phyloP scores from a whole-genome alignment of 1,140 invertebrate genomes.

The Phymastichus coffea region DNA sequence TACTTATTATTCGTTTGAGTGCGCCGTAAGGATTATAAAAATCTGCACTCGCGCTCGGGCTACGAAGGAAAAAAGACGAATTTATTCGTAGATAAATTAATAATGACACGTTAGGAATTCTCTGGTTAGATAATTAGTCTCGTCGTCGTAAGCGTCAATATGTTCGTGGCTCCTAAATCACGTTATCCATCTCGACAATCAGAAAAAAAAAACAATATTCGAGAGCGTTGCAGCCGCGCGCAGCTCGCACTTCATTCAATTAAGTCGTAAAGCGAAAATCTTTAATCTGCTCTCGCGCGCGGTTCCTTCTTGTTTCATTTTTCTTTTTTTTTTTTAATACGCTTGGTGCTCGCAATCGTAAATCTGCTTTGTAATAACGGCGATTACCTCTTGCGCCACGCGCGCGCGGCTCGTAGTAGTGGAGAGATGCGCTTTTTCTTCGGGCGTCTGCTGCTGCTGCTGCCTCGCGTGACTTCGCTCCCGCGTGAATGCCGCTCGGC shows the following conservation, averaged over 20 bases:
- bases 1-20: no score
- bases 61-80: no score
- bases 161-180: no score
- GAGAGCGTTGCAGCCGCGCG: no score
- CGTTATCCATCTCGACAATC: no score
- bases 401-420: background rate
- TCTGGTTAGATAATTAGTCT: no score
- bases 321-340: background rate
- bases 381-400: constrained; percentile 26
- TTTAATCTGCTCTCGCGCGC: background rate
- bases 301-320: background rate
- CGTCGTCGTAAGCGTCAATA: no score
- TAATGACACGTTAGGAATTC: no score
- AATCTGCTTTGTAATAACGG: constrained; percentile 30
- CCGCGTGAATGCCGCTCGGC: background rate
- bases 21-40: no score
- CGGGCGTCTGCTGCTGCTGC: background rate
- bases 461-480: background rate
- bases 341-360: constrained; percentile 23
- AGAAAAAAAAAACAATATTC: no score
- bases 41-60: no score
- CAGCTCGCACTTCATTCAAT: constrained; percentile 14
- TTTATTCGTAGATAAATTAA: no score
- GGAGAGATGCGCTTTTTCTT: background rate
- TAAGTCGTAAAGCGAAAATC: constrained; percentile 27